phyloP scores from a whole-genome alignment of 2,797 vertebrate genomes.

The Semotilus atromaculatus region DNA sequence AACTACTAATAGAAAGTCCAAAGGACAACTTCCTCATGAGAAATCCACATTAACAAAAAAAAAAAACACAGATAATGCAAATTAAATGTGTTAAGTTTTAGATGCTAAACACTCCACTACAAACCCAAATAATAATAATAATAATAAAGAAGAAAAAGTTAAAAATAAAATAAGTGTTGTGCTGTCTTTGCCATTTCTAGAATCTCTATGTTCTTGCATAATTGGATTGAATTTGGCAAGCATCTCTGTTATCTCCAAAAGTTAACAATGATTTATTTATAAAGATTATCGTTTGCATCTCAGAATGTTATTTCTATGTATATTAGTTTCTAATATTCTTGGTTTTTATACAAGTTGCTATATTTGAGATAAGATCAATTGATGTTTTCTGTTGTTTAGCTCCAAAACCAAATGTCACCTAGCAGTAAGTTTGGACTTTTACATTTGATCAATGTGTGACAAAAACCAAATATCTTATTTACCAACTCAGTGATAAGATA shows the following conservation, averaged over 20 bases:
- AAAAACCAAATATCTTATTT: background rate
- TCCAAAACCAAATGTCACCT: background rate
- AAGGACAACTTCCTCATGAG: background rate
- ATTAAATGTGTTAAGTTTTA: background rate
- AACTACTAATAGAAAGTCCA: background rate
- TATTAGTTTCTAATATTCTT: background rate
- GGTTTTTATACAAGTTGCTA: background rate
- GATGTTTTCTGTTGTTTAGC: background rate
- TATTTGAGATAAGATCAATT: background rate
- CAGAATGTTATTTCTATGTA: conserved; percentile 1
- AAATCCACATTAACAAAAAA: background rate
- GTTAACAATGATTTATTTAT: background rate
- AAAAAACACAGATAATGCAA: background rate
- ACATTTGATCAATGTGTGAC: background rate
- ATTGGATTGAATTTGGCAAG: background rate
- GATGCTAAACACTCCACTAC: background rate
- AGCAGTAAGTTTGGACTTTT: background rate
- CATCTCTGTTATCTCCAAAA: background rate
- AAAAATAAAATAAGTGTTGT: background rate
- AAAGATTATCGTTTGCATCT: background rate
- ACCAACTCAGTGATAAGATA: background rate
- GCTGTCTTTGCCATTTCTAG: background rate
- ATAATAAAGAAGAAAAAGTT: background rate
- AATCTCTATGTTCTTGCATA: background rate
- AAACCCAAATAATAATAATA: background rate